A percentile compares a stretch with the other conserved stretches of the same genome.
phyloP scores from a whole-genome alignment of 53 echinoderm and acorn worm genomes.

The Actinopyga echinites region DNA sequence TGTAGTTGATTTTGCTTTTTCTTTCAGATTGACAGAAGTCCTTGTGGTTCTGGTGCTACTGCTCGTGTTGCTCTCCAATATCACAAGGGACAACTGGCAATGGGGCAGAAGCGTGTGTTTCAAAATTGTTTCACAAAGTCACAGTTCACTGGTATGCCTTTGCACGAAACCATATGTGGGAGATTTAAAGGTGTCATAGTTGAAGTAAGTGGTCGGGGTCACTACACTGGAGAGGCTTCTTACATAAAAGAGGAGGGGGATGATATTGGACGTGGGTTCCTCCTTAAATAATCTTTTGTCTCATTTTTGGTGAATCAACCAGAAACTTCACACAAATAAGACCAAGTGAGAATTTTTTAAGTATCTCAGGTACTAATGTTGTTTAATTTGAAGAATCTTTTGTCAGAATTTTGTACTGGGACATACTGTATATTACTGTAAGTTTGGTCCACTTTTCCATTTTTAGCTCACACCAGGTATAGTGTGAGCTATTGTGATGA shows the following conservation, averaged over 20 bases:
- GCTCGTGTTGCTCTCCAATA: constrained; percentile 84
- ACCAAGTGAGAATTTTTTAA: too few relatives aligned
- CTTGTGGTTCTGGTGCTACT: constrained; percentile 86
- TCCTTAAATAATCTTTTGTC: constrained; percentile 20
- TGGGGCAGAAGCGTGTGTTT: constrained; percentile 69
- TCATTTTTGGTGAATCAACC: too few relatives aligned
- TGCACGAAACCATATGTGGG: constrained; percentile 62
- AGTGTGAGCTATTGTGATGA: too few relatives aligned
- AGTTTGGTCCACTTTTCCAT: too few relatives aligned
- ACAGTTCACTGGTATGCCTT: constrained; percentile 66
- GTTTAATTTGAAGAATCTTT: too few relatives aligned
- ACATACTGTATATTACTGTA: too few relatives aligned
- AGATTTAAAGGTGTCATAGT: constrained; percentile 80
- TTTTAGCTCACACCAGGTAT: too few relatives aligned
- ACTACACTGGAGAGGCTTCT: constrained; percentile 76
- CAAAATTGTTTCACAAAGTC: constrained; percentile 62
- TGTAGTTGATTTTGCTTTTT: background rate
- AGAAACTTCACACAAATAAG: too few relatives aligned
- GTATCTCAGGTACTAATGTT: too few relatives aligned
- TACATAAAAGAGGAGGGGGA: constrained; percentile 76
- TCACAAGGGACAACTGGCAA: constrained; percentile 66
- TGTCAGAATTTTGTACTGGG: too few relatives aligned
- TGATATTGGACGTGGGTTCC: constrained; percentile 66
- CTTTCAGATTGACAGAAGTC: constrained; percentile 82
- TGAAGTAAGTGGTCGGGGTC: constrained; percentile 72